Conservation (phyloP, 2,888 invertebrate species). For the Trissolcus japonicus region DNA sequence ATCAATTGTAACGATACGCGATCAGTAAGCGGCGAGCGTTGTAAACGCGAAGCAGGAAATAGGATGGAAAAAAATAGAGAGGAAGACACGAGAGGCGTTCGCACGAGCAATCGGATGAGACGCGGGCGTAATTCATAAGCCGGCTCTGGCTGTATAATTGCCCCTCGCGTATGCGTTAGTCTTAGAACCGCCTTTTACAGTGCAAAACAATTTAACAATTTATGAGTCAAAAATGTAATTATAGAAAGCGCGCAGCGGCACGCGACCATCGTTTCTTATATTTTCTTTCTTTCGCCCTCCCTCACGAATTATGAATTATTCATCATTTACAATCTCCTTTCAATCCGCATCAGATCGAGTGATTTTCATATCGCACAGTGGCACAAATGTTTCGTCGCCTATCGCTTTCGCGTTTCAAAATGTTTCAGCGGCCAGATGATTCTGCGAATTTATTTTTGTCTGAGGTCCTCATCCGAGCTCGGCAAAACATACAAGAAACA, state of each 20-base stretch:
- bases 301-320: conserved; percentile 2
- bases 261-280: conserved; percentile 8
- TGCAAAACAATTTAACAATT: conserved; percentile 9
- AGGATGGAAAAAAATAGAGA: conserved; percentile 37
- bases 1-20: conserved; percentile 33
- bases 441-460: too few relatives aligned
- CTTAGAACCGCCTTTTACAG: neutral
- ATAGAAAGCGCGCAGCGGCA: conserved; percentile 23
- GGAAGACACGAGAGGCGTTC: conserved; percentile 19
- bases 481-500: too few relatives aligned
- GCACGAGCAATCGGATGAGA: conserved; percentile 36
- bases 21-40: conserved; percentile 26
- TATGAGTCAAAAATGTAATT: conserved; percentile 14
- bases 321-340: neutral
- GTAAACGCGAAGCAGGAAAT: conserved; percentile 36
- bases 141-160: conserved; percentile 12
- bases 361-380: too few relatives aligned
- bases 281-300: neutral
- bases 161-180: conserved; percentile 4
- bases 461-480: too few relatives aligned
- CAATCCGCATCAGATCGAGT: too few relatives aligned
- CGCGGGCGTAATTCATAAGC: conserved; percentile 14
- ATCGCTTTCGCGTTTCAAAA: too few relatives aligned
- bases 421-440: too few relatives aligned
- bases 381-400: too few relatives aligned